A percentile compares a stretch with the other conserved stretches of the same genome.
These are phyloP conservation scores for Elgaria multicarinata DNA, from an alignment of 2,113 vertebrate genomes.

Conservation along the genomic window DNA sequence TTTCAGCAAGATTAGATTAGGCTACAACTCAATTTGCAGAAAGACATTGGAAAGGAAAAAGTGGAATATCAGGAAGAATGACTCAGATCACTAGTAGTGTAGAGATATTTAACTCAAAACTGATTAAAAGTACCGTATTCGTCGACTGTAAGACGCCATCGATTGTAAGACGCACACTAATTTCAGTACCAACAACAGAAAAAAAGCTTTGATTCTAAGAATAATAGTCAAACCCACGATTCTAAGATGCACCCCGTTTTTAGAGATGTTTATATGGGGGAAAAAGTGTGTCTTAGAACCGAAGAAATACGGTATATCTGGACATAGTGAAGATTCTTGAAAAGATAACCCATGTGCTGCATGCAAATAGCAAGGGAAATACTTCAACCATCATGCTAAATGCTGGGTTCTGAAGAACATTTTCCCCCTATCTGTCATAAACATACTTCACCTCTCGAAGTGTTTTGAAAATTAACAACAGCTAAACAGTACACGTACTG, in stretches of 20 bases:
- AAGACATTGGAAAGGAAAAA: neutral
- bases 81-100: neutral
- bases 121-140: neutral
- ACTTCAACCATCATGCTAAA: slow-evolving; percentile 3
- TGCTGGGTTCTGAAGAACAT: neutral
- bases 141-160: too few relatives aligned
- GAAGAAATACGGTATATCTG: too few relatives aligned
- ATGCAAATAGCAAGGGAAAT: neutral
- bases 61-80: neutral
- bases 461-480: neutral
- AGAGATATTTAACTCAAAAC: neutral
- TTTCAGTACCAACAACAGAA: too few relatives aligned
- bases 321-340: neutral
- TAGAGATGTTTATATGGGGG: too few relatives aligned
- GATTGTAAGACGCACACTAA: too few relatives aligned
- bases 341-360: neutral
- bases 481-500: neutral
- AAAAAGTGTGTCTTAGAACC: too few relatives aligned
- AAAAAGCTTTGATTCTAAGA: too few relatives aligned
- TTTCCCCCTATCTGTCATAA: neutral
- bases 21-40: neutral
- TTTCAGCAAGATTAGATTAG: neutral
- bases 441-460: neutral
- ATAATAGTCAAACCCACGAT: too few relatives aligned
- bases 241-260: too few relatives aligned